Conservation (phyloP, 1,140 invertebrate genomes). For the Nilaparvata lugens region DNA sequence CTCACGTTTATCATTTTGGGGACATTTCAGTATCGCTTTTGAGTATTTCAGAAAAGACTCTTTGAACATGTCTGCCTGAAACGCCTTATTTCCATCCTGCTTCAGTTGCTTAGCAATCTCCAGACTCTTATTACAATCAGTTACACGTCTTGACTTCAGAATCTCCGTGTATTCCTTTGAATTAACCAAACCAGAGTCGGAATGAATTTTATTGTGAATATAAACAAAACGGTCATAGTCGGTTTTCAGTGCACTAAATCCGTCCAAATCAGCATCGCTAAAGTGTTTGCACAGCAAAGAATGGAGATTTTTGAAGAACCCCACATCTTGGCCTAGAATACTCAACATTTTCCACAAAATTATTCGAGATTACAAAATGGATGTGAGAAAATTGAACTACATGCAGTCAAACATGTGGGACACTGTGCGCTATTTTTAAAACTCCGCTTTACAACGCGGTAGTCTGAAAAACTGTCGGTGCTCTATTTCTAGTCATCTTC, state of each 20-base stretch:
- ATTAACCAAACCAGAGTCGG: background rate
- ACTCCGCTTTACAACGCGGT: too few relatives aligned
- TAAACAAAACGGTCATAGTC: slow-evolving; percentile 3
- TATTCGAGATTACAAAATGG: too few relatives aligned
- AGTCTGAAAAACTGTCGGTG: too few relatives aligned
- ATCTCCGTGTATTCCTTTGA: background rate
- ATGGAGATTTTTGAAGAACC: slow-evolving; percentile 7
- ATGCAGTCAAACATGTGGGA: too few relatives aligned
- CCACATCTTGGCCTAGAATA: background rate
- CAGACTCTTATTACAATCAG: background rate
- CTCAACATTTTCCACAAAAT: background rate
- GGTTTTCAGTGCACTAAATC: background rate
- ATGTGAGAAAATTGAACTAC: too few relatives aligned
- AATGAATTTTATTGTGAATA: background rate
- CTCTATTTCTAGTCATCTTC: too few relatives aligned
- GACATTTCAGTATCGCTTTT: slow-evolving; percentile 52
- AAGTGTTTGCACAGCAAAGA: slow-evolving; percentile 6
- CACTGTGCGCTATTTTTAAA: too few relatives aligned
- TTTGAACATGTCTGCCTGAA: slow-evolving; percentile 63
- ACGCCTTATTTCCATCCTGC: slow-evolving; percentile 65
- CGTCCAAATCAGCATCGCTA: background rate
- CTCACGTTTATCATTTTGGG: slow-evolving; percentile 35
- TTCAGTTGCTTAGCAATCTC: slow-evolving; percentile 49
- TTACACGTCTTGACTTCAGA: too few relatives aligned
- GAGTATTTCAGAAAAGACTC: slow-evolving; percentile 66